These are phyloP conservation scores for Lynx canadensis DNA, from an alignment of 2,113 vertebrate species.

Conservation along the genomic window DNA sequence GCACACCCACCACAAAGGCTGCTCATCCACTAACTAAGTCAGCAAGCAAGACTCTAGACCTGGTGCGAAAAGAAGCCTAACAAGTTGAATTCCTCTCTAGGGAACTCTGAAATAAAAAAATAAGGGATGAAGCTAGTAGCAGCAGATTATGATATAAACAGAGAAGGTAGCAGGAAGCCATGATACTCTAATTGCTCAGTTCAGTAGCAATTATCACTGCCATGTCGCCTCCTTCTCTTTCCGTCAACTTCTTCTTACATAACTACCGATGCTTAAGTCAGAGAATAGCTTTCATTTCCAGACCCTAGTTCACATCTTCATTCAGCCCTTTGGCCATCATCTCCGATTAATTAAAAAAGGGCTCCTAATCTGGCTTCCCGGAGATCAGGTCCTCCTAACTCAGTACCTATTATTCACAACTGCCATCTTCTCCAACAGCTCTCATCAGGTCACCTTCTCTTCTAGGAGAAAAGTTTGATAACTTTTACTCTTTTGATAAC, in stretches of 20 bases:
- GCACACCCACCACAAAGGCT: neutral
- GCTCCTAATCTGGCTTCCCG: neutral
- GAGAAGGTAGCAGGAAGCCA: neutral
- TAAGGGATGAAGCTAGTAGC: neutral
- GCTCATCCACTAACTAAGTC: neutral
- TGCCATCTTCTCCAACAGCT: neutral
- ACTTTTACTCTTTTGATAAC: slow-evolving; percentile 19
- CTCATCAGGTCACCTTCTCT: neutral
- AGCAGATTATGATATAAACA: neutral
- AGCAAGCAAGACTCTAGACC: neutral
- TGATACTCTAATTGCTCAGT: neutral
- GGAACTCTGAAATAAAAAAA: neutral
- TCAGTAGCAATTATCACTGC: neutral
- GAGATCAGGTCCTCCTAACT: neutral
- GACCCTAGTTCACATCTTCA: neutral
- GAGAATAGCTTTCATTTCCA: neutral
- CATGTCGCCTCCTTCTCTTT: neutral
- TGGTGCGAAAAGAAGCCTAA: neutral
- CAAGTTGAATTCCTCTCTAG: neutral
- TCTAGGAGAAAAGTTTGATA: neutral
- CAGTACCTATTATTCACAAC: neutral
- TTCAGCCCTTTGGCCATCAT: neutral
- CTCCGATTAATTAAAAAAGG: neutral
- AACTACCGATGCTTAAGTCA: neutral
- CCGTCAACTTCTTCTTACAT: neutral